Evolutionary conservation across 2,888 invertebrate species (phyloP), one percentile per base, ranked within the genome.

Genomic region (Pyrocoelia pectoralis): DNA sequence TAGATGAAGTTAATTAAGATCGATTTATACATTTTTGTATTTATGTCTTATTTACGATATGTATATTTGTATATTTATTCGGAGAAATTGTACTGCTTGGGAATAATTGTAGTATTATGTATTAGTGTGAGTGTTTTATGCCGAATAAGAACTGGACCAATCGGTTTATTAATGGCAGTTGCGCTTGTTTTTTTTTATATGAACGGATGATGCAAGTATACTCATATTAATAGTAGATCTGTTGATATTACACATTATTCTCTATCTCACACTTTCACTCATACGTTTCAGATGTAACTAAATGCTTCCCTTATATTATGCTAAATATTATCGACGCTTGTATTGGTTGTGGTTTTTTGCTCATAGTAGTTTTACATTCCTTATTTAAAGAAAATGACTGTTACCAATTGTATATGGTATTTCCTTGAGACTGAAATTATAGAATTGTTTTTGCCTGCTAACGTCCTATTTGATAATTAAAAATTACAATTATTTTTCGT

Each of bases 381-480:
- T 58, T 53, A n/a, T 28, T 60, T 41, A 53, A 57, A 29, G 33
- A 29, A 56, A 59, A 50, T 52, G 60, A 65, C 60, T 60, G 65
- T 60, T 65, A 43, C 56, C 64, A 58, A 58, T 46, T n/a, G 55
- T 50, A 65, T 60, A 56, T 59, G 59, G 56, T 59, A 60, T 60
- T 60, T 48, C 65, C 65, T 64, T 48, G 56, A 65, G 65, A 65
- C 65, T 65, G 65, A 65, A 56, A 65, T 55, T 63, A 53, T 53
- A 58, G 53, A 46, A 46, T 46, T 58, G 38, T 58, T n/a, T n/a
- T 62, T 58, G 48, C 17, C 33, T 53, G 43, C 48, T 29, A 40
- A n/a, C 33, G 12, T 13, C 46, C 46, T 46, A 46, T 10, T 53
- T 14, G 29, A 14, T 53, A 24, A 19, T 19, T 50, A 50, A 48